Evolutionary conservation across 2,888 invertebrate species (phyloP).

Genomic region (Parapristionchus giblindavisi): DNA sequence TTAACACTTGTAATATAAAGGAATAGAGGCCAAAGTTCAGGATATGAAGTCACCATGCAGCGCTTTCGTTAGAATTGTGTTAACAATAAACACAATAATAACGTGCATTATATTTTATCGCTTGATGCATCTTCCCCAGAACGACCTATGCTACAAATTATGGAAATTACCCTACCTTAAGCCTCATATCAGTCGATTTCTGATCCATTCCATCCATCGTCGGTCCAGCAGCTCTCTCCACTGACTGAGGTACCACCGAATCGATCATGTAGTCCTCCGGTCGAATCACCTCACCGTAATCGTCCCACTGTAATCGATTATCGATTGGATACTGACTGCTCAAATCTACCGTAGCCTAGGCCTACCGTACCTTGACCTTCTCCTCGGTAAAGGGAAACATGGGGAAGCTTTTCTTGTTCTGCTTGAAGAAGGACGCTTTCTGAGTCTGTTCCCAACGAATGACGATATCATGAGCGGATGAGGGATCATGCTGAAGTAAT

Average conservation of each 20-base stretch:
- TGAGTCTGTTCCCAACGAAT: conserved; percentile 54
- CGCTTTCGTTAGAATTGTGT: too few relatives aligned
- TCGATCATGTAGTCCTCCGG: conserved; percentile 87
- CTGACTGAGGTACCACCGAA: not conserved
- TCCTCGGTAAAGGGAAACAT: conserved; percentile 96
- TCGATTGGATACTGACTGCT: too few relatives aligned
- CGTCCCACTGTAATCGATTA: conserved; percentile 88
- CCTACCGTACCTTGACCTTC: conserved; percentile 54
- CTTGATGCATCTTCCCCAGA: too few relatives aligned
- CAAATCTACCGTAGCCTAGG: not conserved
- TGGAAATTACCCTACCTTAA: not conserved
- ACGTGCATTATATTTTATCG: too few relatives aligned
- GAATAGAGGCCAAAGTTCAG: too few relatives aligned
- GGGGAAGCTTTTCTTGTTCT: conserved; percentile 88
- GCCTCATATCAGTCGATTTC: not conserved
- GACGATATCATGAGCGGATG: conserved; percentile 46
- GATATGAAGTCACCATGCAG: too few relatives aligned
- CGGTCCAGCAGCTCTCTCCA: not conserved
- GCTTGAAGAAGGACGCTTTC: conserved; percentile 81
- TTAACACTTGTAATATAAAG: too few relatives aligned
- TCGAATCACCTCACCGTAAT: conserved; percentile 93
- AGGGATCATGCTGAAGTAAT: not conserved
- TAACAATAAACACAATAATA: too few relatives aligned
- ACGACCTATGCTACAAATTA: too few relatives aligned
- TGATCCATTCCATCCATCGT: not conserved